These are phyloP conservation scores for Caenorhabditis wallacei DNA, from an alignment of 2,888 invertebrate genomes.

Conservation along the genomic window DNA sequence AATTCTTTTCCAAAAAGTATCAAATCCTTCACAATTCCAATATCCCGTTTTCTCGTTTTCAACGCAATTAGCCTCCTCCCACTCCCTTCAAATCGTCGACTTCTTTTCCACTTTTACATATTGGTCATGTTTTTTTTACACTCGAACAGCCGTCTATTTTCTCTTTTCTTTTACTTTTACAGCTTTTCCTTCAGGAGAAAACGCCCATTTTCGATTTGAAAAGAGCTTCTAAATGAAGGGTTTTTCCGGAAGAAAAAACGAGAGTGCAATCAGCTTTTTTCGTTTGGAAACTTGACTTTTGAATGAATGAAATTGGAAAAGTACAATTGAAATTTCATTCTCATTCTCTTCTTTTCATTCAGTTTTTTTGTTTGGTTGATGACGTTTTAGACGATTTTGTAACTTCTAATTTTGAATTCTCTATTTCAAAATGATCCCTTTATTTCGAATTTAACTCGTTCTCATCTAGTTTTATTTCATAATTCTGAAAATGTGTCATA, in stretches of 20 bases:
- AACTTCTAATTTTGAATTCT: too few species aligned
- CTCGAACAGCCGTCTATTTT: conserved; percentile 36
- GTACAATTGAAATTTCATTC: background rate
- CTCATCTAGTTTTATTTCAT: too few species aligned
- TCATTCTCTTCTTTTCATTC: background rate
- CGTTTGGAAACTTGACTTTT: conserved; percentile 14
- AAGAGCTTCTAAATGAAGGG: conserved; percentile 14
- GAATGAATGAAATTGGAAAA: conserved; percentile 16
- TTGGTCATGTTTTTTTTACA: conserved; percentile 55
- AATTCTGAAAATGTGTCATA: too few species aligned
- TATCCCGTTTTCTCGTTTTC: conserved; percentile 42
- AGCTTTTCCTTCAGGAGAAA: conserved; percentile 10
- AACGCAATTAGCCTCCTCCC: conserved; percentile 36
- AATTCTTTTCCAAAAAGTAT: too few species aligned
- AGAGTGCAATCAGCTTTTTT: conserved; percentile 20
- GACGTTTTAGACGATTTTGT: too few species aligned
- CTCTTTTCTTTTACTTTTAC: conserved; percentile 45
- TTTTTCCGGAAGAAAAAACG: conserved; percentile 1
- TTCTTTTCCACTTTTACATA: conserved; percentile 32
- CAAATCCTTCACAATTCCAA: background rate
- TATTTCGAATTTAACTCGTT: too few species aligned
- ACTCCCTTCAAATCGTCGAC: background rate
- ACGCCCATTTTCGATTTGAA: conserved; percentile 8
- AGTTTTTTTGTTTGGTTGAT: too few species aligned
- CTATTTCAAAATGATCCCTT: too few species aligned